Evolutionary conservation across 2,888 invertebrate genomes (phyloP).

Genomic region (Frankliniella intonsa): DNA sequence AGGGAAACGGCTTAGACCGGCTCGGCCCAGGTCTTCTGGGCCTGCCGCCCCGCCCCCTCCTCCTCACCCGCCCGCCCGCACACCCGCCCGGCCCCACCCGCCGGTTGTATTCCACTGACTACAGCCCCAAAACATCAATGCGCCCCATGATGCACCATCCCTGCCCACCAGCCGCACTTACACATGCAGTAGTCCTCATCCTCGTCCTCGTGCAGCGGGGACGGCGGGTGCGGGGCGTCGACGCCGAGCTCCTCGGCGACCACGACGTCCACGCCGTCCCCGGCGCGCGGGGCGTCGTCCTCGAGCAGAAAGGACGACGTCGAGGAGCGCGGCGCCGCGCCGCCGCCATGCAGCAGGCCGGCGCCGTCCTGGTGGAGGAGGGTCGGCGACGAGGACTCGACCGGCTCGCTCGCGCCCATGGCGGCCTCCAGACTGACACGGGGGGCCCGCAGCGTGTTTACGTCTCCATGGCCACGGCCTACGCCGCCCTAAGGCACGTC

Average conservation of each 20-base stretch:
- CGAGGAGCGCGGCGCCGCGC: neutral
- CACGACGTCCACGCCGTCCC: neutral
- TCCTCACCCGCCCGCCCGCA: too few species aligned
- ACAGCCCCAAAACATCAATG: too few species aligned
- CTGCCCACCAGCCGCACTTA: too few species aligned
- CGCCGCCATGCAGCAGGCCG: neutral
- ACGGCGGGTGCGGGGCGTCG: neutral
- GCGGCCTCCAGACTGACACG: neutral
- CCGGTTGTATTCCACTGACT: too few species aligned
- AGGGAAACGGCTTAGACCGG: neutral
- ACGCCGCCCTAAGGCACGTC: neutral
- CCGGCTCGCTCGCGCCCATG: conserved; percentile 12
- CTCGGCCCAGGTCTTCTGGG: too few species aligned
- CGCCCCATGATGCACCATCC: too few species aligned
- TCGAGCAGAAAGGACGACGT: neutral
- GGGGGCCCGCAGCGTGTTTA: neutral
- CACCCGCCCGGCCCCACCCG: too few species aligned
- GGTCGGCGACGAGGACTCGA: neutral
- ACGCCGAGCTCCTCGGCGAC: neutral
- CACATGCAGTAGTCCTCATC: conserved; percentile 1
- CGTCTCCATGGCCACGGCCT: neutral
- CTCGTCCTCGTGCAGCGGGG: neutral
- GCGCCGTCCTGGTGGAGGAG: neutral
- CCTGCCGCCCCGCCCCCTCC: neutral
- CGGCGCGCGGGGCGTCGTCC: neutral